Base-by-base conservation (phyloP, 2,113 vertebrate genomes). In the Herpetotheres cachinnans region DNA sequence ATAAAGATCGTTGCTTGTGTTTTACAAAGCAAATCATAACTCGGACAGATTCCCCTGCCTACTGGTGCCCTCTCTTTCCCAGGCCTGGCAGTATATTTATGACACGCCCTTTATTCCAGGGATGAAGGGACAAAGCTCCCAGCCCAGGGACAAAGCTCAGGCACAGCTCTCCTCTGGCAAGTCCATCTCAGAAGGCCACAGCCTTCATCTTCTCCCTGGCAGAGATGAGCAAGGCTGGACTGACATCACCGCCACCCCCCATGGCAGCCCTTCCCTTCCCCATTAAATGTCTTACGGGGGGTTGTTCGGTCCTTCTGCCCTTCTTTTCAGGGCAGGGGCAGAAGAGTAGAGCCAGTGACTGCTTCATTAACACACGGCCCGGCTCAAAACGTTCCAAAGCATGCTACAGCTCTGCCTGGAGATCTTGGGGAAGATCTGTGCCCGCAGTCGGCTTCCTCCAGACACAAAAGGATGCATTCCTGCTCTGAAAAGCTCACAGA, bases 401-500 rank as follows among this genome's bases (percentile, higher is more conserved):
- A 2, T 1, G 2, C 56, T 71, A 3, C 62, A 70, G 72, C 65
- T 81, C 69, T 92, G 85, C 73, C 82, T 2, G 1, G 69, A 82
- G 59, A 58, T 84, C 55, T 16, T 29, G 61, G 61, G 42, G 74
- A 92, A 58, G 61, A 83, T 63, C 52, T 71, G 29, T 50, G 70
- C 52, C 87, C 22, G 6, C 47, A 65, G 42, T 62, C 0, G 0
- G 29, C 74, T 91, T 95, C 52, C 61, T 91, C 38, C 70, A 82
- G 84, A 72, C 78, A 90, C 90, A 93, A 78, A 97, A 82, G 61
- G 92, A 89, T 46, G n/a, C 44, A 47, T 93, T 92, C 79, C 63
- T 87, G 72, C 74, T 59, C 83, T 38, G 69, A 59, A 76, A 67
- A 63, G 58, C n/a, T 82, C 49, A 44, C 49, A 70, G 67, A 66